phyloP scores from a whole-genome alignment of 2,113 vertebrate genomes.

The Cygnus buccinator region DNA sequence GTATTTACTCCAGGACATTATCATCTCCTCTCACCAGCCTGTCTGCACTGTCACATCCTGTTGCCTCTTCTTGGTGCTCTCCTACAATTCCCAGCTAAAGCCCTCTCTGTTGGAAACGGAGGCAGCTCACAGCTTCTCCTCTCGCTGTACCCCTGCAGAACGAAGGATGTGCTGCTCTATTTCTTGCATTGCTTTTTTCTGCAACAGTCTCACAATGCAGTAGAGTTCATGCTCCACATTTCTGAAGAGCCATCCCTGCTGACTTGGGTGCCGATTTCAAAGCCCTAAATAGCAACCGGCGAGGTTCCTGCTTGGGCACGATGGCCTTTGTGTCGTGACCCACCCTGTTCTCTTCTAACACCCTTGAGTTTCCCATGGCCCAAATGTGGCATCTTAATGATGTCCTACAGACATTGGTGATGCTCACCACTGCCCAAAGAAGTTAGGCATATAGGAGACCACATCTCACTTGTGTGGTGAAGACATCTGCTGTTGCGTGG shows the following conservation, averaged over 20 bases:
- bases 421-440: background rate
- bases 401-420: background rate
- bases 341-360: background rate
- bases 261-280: background rate
- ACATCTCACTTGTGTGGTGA: background rate
- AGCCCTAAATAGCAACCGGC: rapidly evolving
- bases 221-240: background rate
- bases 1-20: background rate
- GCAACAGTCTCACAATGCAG: background rate
- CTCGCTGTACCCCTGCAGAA: background rate
- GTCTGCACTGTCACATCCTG: background rate
- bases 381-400: background rate
- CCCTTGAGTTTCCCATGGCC: background rate
- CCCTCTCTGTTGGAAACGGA: background rate
- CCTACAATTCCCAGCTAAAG: background rate
- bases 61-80: background rate
- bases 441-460: rapidly evolving
- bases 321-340: background rate
- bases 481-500: background rate
- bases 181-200: background rate
- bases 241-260: background rate
- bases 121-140: background rate
- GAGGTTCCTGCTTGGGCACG: background rate
- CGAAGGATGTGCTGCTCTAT: background rate
- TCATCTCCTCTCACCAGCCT: background rate